Conservation (phyloP, 2,888 invertebrate genomes). For the Agrotis puta region DNA sequence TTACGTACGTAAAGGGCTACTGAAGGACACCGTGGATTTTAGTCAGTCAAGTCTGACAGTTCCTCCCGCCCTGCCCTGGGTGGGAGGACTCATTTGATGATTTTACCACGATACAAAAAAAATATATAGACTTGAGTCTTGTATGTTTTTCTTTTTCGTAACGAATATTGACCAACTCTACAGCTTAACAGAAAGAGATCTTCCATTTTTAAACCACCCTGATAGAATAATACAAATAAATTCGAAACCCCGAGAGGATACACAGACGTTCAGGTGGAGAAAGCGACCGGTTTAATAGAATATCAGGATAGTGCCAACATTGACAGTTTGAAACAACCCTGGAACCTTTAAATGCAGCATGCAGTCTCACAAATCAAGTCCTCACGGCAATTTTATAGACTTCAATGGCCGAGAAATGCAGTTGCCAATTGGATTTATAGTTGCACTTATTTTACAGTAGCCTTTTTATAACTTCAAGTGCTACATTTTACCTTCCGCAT, state of each 20-base stretch:
- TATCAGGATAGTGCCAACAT: constrained; percentile 3
- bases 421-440: constrained; percentile 29
- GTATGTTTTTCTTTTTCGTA: too few species aligned
- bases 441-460: constrained; percentile 20
- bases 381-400: constrained; percentile 18
- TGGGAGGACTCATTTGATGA: too few species aligned
- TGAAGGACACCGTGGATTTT: too few species aligned
- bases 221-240: neutral
- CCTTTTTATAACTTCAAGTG: neutral
- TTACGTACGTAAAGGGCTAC: too few species aligned
- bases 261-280: neutral
- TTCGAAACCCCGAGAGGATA: neutral
- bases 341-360: constrained; percentile 6
- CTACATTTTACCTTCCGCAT: neutral
- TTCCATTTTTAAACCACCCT: neutral
- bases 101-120: too few species aligned
- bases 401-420: constrained; percentile 17
- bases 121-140: too few species aligned
- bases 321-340: neutral
- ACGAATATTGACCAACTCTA: too few species aligned
- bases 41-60: too few species aligned
- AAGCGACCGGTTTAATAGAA: neutral
- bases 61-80: too few species aligned
- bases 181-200: too few species aligned
- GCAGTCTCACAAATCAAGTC: constrained; percentile 39